These are phyloP conservation scores for Aurelia aurita DNA, from an alignment of 30 jellyfish, hydroid and myxozoan species.

Conservation along the genomic window DNA sequence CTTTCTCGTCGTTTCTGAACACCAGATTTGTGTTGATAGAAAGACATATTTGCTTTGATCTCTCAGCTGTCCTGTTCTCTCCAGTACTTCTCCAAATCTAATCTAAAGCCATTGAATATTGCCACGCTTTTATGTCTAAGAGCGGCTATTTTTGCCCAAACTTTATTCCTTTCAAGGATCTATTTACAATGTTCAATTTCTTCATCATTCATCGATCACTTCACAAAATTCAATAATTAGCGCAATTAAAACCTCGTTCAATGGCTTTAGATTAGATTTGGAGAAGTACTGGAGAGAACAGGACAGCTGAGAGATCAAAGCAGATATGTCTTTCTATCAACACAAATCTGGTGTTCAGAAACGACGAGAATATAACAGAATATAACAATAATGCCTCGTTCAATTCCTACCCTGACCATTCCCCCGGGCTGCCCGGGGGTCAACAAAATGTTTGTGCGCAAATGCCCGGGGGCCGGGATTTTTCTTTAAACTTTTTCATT, in stretches of 20 bases:
- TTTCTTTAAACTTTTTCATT: too few relatives aligned
- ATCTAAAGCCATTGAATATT: slow-evolving; percentile 12
- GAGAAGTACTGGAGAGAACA: slow-evolving; percentile 42
- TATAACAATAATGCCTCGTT: too few relatives aligned
- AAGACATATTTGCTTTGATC: slow-evolving; percentile 27
- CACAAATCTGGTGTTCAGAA: slow-evolving; percentile 44
- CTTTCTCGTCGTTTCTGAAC: slow-evolving; percentile 36
- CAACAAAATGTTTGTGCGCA: too few relatives aligned
- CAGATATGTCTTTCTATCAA: slow-evolving; percentile 30
- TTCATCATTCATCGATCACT: slow-evolving; percentile 16
- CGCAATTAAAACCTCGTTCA: slow-evolving; percentile 14
- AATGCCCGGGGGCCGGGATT: too few relatives aligned
- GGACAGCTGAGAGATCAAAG: slow-evolving; percentile 34
- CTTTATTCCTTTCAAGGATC: slow-evolving; percentile 1
- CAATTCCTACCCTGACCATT: too few relatives aligned
- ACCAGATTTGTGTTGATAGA: slow-evolving; percentile 43
- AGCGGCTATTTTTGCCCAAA: neutral
- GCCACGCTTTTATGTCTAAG: neutral
- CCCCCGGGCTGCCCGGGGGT: too few relatives aligned
- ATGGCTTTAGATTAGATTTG: slow-evolving; percentile 10
- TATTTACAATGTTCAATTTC: slow-evolving; percentile 18
- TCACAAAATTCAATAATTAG: slow-evolving; percentile 9
- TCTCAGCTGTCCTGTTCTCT: slow-evolving; percentile 41
- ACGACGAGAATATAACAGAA: slow-evolving; percentile 35
- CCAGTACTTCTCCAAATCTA: slow-evolving; percentile 22